Base-by-base conservation (phyloP, 1,140 invertebrate genomes). In the Armadillidium nasatum region DNA sequence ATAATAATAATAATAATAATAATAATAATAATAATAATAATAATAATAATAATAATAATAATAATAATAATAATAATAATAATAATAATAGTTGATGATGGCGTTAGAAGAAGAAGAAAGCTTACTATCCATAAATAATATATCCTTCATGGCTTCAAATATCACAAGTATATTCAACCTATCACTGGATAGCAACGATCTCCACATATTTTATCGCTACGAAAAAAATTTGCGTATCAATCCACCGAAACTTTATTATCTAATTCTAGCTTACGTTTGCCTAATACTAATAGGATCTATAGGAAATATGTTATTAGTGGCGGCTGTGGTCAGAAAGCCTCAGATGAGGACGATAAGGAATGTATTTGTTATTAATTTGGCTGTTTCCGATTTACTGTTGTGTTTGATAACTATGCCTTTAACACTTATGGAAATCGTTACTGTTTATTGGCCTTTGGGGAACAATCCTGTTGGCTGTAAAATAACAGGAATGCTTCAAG, bases 351-450 rank as follows among this genome's bases (percentile, higher is more conserved):
- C 88, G 2, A 85, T 88, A 4, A 82, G 89, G n/a, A 90, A 90
- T 82, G 85, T 89, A 13, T 90, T 89, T 83, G 88, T 90, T 73
- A 83, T 88, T n/a, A 89, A 89, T 82, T 82, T 89, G 69, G 87
- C 88, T 44, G 84, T 88, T 13, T 88, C 88, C 0, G 88, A 89
- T 82, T 83, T 89, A 11, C 86, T 87, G 2, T 83, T 89, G n/a
- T 89, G 88, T 79, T 67, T 87, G 46, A 85, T 89, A 74, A 88
- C 87, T 10, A 88, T 88, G 83, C 88, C 88, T 0, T 86, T 89
- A 76, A 89, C 88, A 66, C 80, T 89, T 19, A 84, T 88, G 19
- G 80, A 80, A 43, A 78, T 86, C 19, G 79, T 87, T 21, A 78
- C 81, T n/a, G 78, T 79, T 15, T 81, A 83, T 13, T 86, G 85